A percentile compares a stretch with the other conserved stretches of the same genome.
Conservation (phyloP, 2,113 vertebrate species). For the Pardalotus punctatus region DNA sequence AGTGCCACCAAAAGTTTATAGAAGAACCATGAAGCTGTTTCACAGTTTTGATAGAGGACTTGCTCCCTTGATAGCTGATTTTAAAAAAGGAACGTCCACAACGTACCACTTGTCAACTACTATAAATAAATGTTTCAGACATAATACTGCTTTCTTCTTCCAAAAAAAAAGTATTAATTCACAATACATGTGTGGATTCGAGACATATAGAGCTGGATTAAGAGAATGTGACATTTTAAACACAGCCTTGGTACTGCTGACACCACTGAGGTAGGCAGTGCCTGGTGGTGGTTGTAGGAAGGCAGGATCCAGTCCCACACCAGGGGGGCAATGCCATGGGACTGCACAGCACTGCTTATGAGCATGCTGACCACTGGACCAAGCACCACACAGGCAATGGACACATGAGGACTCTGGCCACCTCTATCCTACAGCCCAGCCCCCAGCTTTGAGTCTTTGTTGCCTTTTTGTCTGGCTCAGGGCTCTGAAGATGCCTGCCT, state of each 20-base stretch:
- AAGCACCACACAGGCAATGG: neutral
- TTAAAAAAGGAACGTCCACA: neutral
- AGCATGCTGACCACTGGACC: rapidly evolving
- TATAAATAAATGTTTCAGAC: slow-evolving; percentile 2
- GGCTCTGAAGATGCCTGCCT: neutral
- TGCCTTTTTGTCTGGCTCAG: neutral
- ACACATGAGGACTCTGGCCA: rapidly evolving
- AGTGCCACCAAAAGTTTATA: neutral
- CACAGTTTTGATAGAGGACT: slow-evolving; percentile 3
- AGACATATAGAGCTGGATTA: neutral
- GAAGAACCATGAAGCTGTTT: neutral
- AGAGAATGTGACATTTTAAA: neutral
- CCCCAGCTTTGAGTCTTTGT: neutral
- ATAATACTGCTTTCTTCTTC: neutral
- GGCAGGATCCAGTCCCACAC: neutral
- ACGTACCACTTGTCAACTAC: slow-evolving; percentile 1
- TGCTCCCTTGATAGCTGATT: neutral
- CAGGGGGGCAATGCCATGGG: rapidly evolving
- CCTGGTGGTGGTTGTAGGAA: rapidly evolving
- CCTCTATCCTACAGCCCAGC: neutral
- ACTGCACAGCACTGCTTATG: rapidly evolving
- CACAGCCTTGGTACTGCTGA: neutral
- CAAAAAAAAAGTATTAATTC: neutral
- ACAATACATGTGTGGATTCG: neutral
- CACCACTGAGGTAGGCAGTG: neutral